Conservation (phyloP, 2,797 vertebrate species). For the Tokudaia muenninki region DNA sequence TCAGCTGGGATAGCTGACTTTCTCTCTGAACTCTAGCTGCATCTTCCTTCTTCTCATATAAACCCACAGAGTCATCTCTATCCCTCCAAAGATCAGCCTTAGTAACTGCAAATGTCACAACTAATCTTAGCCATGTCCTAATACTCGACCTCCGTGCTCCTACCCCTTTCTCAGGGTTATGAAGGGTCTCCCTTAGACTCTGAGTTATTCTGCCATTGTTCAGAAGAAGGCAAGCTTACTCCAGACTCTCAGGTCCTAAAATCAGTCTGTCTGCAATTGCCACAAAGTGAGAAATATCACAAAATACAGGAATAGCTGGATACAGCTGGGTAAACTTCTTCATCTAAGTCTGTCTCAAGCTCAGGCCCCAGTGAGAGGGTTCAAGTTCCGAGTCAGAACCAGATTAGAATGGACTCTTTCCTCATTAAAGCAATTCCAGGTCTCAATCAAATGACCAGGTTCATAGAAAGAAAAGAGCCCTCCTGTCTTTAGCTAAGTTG, state of each 20-base stretch:
- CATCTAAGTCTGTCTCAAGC: conserved; percentile 42
- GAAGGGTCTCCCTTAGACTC: conserved; percentile 56
- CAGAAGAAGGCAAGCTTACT: background rate
- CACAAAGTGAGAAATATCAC: background rate
- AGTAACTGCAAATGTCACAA: conserved; percentile 71
- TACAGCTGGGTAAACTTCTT: background rate
- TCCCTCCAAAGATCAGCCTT: conserved; percentile 70
- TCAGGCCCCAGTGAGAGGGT: background rate
- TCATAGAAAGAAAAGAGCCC: conserved; percentile 42
- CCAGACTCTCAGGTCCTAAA: background rate
- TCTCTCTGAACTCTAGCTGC: conserved; percentile 37
- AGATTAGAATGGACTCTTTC: conserved; percentile 29
- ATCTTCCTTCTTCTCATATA: conserved; percentile 64
- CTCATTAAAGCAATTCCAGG: conserved; percentile 61
- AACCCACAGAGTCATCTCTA: conserved; percentile 48
- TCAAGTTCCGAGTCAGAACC: conserved; percentile 28
- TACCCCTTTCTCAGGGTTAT: conserved; percentile 52
- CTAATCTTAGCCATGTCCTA: conserved; percentile 57
- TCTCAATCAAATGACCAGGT: conserved; percentile 52
- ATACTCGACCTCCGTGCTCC: background rate
- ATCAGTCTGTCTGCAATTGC: background rate
- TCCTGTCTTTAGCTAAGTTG: conserved; percentile 42
- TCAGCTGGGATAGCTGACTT: background rate
- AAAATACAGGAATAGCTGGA: background rate
- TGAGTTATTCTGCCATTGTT: conserved; percentile 42